phyloP scores from a whole-genome alignment of 2,888 invertebrate species.

The Patella caerulea region DNA sequence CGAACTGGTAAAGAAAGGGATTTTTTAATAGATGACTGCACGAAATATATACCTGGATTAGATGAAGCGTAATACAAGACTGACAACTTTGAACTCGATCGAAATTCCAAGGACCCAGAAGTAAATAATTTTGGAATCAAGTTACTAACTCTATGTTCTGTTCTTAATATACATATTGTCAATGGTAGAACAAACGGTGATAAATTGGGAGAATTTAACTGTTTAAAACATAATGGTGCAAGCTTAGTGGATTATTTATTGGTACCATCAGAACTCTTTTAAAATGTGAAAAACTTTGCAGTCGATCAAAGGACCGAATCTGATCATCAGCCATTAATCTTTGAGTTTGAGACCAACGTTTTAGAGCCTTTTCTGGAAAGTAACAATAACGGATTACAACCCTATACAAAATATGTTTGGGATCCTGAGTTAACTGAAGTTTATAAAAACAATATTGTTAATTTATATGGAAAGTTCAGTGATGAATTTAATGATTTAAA shows the following conservation, averaged over 20 bases:
- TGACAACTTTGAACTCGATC: neutral
- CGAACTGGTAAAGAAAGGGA: neutral
- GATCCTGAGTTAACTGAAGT: too few species aligned
- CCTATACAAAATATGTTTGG: too few species aligned
- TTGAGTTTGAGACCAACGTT: too few species aligned
- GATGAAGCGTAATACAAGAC: neutral
- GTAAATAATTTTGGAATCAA: neutral
- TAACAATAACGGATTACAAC: neutral
- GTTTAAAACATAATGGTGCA: neutral
- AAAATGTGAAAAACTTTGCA: too few species aligned
- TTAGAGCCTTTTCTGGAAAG: too few species aligned
- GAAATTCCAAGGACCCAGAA: neutral
- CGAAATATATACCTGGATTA: neutral
- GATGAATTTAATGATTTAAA: too few species aligned
- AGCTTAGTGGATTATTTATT: neutral
- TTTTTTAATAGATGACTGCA: slow-evolving; percentile 1
- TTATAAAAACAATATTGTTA: too few species aligned
- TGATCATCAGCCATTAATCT: too few species aligned
- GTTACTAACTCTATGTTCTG: neutral
- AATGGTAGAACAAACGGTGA: neutral
- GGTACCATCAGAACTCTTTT: too few species aligned
- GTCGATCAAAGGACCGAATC: too few species aligned
- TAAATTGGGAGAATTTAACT: neutral
- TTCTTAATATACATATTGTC: neutral
- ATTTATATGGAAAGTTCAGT: too few species aligned